Evolutionary conservation across 2,888 invertebrate genomes (phyloP).

Genomic region (Xanthorhoe designata): DNA sequence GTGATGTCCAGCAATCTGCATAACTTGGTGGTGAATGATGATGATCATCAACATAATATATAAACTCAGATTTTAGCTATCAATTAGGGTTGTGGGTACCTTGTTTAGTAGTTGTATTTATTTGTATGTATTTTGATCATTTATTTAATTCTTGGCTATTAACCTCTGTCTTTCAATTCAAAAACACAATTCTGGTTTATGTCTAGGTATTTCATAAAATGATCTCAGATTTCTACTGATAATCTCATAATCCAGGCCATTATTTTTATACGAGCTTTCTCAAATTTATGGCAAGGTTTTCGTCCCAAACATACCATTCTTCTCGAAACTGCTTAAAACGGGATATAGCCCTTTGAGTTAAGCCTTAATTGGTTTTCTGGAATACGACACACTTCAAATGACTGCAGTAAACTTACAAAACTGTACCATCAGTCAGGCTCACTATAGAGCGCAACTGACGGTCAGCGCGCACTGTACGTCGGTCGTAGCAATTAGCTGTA

Average conservation of each 20-base stretch:
- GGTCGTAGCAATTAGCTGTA: too few species aligned
- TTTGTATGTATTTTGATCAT: too few species aligned
- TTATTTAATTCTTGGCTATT: too few species aligned
- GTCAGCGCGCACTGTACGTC: too few species aligned
- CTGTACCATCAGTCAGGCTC: too few species aligned
- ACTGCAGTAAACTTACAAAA: not conserved
- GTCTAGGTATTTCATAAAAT: not conserved
- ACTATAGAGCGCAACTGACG: too few species aligned
- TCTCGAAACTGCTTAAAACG: not conserved
- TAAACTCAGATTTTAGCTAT: too few species aligned
- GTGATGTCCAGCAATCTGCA: too few species aligned
- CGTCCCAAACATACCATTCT: not conserved
- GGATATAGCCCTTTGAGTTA: not conserved
- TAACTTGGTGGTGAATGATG: too few species aligned
- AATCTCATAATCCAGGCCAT: conserved; percentile 1
- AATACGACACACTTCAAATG: not conserved
- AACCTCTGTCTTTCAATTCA: not conserved
- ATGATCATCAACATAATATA: too few species aligned
- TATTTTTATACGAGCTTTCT: not conserved
- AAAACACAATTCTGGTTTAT: not conserved
- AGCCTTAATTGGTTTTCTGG: not conserved
- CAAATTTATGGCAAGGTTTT: conserved; percentile 5
- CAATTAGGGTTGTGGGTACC: too few species aligned
- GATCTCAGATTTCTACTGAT: not conserved
- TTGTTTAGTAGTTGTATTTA: too few species aligned